These are phyloP conservation scores for Epizoanthus ramosus DNA, from an alignment of 92 coral and sea anemone species.

Conservation along the genomic window DNA sequence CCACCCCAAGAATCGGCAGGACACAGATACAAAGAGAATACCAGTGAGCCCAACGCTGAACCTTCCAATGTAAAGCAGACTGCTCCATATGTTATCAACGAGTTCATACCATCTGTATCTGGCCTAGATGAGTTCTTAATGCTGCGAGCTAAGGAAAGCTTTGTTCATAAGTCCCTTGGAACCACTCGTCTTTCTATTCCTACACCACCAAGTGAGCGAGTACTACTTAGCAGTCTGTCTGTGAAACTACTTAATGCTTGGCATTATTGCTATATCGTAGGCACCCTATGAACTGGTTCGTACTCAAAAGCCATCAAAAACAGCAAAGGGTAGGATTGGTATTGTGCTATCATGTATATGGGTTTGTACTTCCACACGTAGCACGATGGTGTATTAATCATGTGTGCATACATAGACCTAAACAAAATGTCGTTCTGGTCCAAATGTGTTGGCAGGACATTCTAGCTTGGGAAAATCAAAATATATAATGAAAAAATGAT, in stretches of 20 bases:
- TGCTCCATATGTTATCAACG: conserved; percentile 11
- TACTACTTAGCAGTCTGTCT: not conserved
- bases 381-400: no score
- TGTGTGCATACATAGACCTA: no score
- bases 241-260: not conserved
- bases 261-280: not conserved
- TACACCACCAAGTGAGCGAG: conserved; percentile 28
- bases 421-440: no score
- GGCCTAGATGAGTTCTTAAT: conserved; percentile 59
- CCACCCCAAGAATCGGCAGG: not conserved
- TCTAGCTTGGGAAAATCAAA: no score
- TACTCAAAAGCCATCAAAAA: not conserved
- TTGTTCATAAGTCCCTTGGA: not conserved
- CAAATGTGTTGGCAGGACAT: no score
- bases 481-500: no score
- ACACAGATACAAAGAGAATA: not conserved
- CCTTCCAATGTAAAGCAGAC: not conserved
- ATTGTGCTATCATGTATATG: no score
- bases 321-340: no score
- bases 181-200: not conserved
- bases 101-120: conserved; percentile 18
- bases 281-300: not conserved
- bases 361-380: no score
- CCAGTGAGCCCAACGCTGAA: not conserved
- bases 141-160: conserved; percentile 45